These are phyloP conservation scores for Petaurus breviceps DNA, from an alignment of 2,113 vertebrate species.

Conservation along the genomic window DNA sequence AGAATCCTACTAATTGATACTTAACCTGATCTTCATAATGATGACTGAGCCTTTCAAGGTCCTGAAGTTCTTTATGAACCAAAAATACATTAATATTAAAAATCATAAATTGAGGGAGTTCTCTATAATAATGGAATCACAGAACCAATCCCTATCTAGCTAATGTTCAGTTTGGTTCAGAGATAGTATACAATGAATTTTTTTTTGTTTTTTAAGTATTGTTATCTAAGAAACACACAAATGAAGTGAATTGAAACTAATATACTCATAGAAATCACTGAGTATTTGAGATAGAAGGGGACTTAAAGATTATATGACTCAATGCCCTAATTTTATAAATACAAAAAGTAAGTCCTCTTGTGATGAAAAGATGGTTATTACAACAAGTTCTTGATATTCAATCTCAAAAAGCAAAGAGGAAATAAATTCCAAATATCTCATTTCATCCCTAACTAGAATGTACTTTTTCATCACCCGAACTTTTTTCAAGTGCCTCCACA, in stretches of 20 bases:
- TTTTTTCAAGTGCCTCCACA: conserved; percentile 40
- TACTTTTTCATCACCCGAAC: not conserved
- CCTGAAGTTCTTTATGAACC: not conserved
- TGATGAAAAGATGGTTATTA: conserved; percentile 5
- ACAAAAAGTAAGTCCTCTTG: not conserved
- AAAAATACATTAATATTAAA: not conserved
- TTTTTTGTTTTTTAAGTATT: not conserved
- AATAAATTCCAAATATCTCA: conserved; percentile 46
- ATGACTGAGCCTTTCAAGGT: not conserved
- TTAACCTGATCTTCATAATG: conserved; percentile 19
- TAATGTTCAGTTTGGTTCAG: conserved; percentile 7
- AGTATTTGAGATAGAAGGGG: not conserved
- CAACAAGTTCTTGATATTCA: not conserved
- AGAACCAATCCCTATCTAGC: not conserved
- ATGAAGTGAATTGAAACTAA: conserved; percentile 14
- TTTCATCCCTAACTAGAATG: conserved; percentile 58
- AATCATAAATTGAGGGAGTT: not conserved
- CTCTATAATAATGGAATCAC: not conserved
- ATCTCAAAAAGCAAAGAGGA: conserved; percentile 3
- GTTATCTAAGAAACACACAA: conserved; percentile 45
- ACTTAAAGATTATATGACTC: not conserved
- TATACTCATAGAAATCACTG: conserved; percentile 4
- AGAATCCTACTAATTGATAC: conserved; percentile 21
- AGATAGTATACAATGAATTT: not conserved
- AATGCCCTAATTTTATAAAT: conserved; percentile 39